A percentile compares a stretch with the other conserved stretches of the same genome.
phyloP scores from a whole-genome alignment of 92 coral and sea anemone genomes.

The Phenganax subtilis region DNA sequence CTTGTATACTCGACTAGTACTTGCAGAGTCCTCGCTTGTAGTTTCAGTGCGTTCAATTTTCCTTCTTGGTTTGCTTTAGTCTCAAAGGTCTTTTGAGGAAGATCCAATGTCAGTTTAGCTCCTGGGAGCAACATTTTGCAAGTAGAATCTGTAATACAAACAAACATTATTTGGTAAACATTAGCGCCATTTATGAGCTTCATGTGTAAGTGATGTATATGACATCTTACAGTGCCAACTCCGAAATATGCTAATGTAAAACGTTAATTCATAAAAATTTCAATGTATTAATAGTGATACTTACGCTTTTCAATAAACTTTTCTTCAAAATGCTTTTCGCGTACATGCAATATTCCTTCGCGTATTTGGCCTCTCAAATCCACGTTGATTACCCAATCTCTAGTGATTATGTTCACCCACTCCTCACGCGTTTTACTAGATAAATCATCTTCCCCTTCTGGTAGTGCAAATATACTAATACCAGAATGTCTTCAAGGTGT shows the following conservation, averaged over 20 bases:
- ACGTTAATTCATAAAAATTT: neutral
- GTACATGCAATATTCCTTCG: constrained; percentile 33
- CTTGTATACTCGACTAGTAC: constrained; percentile 12
- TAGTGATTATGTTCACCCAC: constrained; percentile 43
- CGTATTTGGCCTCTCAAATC: constrained; percentile 46
- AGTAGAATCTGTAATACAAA: constrained; percentile 29
- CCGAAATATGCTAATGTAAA: neutral
- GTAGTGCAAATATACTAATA: constrained; percentile 46
- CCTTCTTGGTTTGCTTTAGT: neutral
- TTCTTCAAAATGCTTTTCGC: constrained; percentile 50
- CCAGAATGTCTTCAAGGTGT: constrained; percentile 49
- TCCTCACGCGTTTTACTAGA: constrained; percentile 49
- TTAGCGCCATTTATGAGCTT: constrained; percentile 5
- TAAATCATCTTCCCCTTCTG: constrained; percentile 40
- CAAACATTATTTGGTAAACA: constrained; percentile 3
- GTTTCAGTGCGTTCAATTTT: neutral
- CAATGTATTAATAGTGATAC: neutral
- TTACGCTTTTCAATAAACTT: constrained; percentile 46
- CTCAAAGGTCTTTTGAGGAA: constrained; percentile 17
- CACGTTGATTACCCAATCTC: constrained; percentile 36
- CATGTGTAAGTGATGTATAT: neutral
- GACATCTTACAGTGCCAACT: neutral
- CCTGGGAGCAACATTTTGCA: constrained; percentile 24
- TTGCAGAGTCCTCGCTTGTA: neutral
- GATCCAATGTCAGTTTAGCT: constrained; percentile 18